phyloP scores from a whole-genome alignment of 2,888 invertebrate genomes.

The Scrobipalpa costella region DNA sequence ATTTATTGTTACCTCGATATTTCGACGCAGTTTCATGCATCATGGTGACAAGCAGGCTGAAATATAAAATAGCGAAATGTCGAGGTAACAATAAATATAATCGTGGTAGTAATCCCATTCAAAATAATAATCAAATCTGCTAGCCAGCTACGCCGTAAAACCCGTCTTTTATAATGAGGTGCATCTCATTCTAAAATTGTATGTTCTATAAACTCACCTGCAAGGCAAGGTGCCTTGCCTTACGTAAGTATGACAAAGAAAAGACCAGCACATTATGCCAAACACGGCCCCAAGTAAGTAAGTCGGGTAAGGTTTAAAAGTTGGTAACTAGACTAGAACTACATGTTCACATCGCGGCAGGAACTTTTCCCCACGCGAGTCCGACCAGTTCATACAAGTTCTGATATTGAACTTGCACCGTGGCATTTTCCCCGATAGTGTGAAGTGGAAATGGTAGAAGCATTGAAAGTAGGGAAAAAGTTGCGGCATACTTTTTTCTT shows the following conservation, averaged over 20 bases:
- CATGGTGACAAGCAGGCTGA: too few species aligned
- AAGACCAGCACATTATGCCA: slow-evolving; percentile 4
- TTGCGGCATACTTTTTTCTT: too few species aligned
- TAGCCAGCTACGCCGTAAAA: too few species aligned
- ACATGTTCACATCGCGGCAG: not conserved
- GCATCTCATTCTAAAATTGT: not conserved
- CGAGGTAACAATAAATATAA: too few species aligned
- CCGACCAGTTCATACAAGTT: not conserved
- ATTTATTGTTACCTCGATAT: too few species aligned
- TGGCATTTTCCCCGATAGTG: not conserved
- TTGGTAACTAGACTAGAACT: slow-evolving; percentile 1
- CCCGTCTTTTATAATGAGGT: too few species aligned
- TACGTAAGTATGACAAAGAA: not conserved
- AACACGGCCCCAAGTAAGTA: slow-evolving; percentile 1
- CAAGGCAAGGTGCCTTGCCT: not conserved
- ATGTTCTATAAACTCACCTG: not conserved
- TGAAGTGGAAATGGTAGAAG: not conserved
- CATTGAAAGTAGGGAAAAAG: not conserved
- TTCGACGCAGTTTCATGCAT: too few species aligned
- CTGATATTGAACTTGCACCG: not conserved
- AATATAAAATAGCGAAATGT: too few species aligned
- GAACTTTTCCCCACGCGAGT: not conserved
- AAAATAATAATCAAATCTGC: too few species aligned
- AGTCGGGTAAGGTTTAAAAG: slow-evolving; percentile 9
- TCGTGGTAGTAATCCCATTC: too few species aligned